Base-by-base conservation (phyloP, 2,113 vertebrate species). In the Trochalopteron elliotii region DNA sequence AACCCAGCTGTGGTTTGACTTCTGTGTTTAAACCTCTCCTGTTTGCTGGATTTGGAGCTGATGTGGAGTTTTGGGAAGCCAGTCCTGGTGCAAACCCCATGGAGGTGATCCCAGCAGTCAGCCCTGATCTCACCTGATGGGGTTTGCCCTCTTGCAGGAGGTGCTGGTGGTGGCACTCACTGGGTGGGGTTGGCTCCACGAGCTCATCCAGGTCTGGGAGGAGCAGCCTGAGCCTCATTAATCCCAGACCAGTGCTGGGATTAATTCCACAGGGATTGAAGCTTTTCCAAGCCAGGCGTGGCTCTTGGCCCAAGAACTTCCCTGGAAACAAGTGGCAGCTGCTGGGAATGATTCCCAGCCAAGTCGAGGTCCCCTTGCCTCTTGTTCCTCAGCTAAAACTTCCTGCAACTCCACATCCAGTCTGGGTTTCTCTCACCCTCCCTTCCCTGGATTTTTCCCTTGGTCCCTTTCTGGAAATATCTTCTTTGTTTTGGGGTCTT, bases 11-110 rank as follows among this genome's bases (percentile, higher is more conserved):
- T 5, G 27, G 39, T 24, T 83, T 70, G 19, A 7, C 15, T 39
- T 60, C 15, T 17, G 53, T 17, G 17, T 37, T 78, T 14, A 6
- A 64, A 15, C 11, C 40, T 25, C 55, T 74, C 30, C 56, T 8
- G 21, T 31, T 18, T 1, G 7, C 20, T 9, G 39, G 10, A 3
- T 44, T 78, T 69, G 55, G 39, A 59, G 17, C 53, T 0, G 1
- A 10, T 23, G 60, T 0, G 0, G 80, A 42, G 35, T 22, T 57
- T 27, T 1, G 5, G 25, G 35, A 55, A 71, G 23, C 45, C 4
- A 11, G 33, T 18, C 23, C 27, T 3, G 6, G 3, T 22, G 50
- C 40, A 42, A 53, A 31, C 18, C 3, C 25, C 33, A 0, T 0
- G 2, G 40, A 10, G 23, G 22, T 59, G 19, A 52, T n/a, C 44